These are phyloP conservation scores for Cebus imitator DNA, from an alignment of 2,113 vertebrate genomes.

Conservation along the genomic window DNA sequence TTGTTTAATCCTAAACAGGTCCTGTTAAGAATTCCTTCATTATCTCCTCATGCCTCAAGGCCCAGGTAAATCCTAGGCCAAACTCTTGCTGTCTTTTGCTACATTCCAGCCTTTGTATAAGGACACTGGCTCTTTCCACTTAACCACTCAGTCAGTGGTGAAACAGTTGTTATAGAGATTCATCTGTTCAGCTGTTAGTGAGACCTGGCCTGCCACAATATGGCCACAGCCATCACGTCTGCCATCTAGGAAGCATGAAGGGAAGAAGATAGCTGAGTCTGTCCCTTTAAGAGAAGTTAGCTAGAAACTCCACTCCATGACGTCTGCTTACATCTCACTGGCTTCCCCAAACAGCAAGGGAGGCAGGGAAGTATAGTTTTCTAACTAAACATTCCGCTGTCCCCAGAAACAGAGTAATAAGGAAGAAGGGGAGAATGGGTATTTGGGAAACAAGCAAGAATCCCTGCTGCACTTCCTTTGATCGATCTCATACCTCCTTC, in stretches of 20 bases:
- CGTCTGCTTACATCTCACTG: background rate
- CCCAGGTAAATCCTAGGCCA: too few species aligned
- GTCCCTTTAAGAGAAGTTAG: background rate
- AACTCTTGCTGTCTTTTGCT: too few species aligned
- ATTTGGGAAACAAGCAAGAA: background rate
- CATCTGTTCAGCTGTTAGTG: too few species aligned
- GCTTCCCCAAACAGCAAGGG: background rate
- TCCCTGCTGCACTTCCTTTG: background rate
- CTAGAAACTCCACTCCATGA: background rate
- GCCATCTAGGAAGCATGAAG: background rate
- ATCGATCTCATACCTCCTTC: background rate
- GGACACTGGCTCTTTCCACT: too few species aligned
- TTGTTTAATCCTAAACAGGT: too few species aligned
- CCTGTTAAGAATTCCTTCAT: too few species aligned
- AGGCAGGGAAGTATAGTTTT: background rate
- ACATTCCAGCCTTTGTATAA: too few species aligned
- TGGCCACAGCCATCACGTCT: background rate
- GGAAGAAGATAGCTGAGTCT: background rate
- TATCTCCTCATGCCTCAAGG: too few species aligned
- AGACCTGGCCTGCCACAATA: background rate
- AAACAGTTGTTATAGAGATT: too few species aligned
- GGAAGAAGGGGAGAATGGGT: background rate
- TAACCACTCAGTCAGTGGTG: too few species aligned
- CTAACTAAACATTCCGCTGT: background rate
- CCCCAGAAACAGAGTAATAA: background rate